phyloP scores from a whole-genome alignment of 92 coral and sea anemone genomes.

The Parazoanthus atlanticus region DNA sequence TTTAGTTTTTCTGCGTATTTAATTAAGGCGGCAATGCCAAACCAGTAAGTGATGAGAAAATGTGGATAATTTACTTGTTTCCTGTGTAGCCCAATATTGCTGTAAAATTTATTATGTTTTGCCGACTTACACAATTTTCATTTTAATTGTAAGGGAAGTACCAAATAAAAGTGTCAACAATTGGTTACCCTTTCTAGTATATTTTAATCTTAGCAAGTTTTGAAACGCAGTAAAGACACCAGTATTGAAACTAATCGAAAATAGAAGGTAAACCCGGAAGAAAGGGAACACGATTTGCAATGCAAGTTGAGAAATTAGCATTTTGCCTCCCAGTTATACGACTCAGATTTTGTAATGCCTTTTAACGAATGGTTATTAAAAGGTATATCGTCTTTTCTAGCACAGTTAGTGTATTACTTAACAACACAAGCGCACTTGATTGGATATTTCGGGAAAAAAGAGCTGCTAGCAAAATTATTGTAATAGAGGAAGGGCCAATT shows the following conservation, averaged over 20 bases:
- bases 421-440: neutral
- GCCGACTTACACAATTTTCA: neutral
- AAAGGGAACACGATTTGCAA: neutral
- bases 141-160: neutral
- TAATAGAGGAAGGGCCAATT: neutral
- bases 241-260: neutral
- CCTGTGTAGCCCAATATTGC: neutral
- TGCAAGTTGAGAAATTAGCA: neutral
- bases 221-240: neutral
- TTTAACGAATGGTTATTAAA: too few relatives aligned
- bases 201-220: neutral
- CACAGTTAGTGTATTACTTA: neutral
- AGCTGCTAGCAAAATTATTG: neutral
- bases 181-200: neutral
- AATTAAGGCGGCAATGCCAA: neutral
- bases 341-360: too few relatives aligned
- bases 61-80: neutral
- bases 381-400: neutral
- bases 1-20: neutral
- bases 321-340: neutral
- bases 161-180: neutral
- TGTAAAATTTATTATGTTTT: too few relatives aligned
- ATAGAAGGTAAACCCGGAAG: neutral
- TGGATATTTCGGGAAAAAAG: too few relatives aligned
- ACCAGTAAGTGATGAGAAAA: neutral